These are phyloP conservation scores for Boloria selene DNA, from an alignment of 2,888 invertebrate species.

Conservation along the genomic window DNA sequence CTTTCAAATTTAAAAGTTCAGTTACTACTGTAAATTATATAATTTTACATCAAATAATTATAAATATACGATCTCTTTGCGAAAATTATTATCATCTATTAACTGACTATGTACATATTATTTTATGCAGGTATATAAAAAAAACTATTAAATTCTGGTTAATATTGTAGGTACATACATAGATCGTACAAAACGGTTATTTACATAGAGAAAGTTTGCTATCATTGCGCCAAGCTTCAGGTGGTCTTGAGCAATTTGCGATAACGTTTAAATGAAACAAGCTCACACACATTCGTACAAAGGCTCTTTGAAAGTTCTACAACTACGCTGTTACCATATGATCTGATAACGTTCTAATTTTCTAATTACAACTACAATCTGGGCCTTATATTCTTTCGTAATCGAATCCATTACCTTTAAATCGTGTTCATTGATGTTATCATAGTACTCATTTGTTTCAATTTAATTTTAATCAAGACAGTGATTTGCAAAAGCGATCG, in stretches of 20 bases:
- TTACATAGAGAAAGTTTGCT: too few relatives aligned
- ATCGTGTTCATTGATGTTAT: constrained; percentile 49
- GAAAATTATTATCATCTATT: too few relatives aligned
- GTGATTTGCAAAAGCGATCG: constrained; percentile 50
- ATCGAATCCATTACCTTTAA: constrained; percentile 45
- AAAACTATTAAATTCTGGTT: too few relatives aligned
- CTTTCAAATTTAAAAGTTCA: too few relatives aligned
- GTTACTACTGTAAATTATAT: too few relatives aligned
- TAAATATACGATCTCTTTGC: too few relatives aligned
- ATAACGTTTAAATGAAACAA: neutral
- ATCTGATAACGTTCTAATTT: constrained; percentile 31
- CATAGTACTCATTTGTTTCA: constrained; percentile 45
- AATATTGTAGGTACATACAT: too few relatives aligned
- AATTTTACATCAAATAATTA: too few relatives aligned
- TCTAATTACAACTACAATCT: constrained; percentile 33
- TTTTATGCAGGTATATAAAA: too few relatives aligned
- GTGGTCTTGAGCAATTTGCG: neutral
- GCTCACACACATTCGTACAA: neutral
- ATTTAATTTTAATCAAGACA: constrained; percentile 53
- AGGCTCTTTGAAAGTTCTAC: constrained; percentile 6
- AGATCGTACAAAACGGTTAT: too few relatives aligned
- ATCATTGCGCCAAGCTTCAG: too few relatives aligned
- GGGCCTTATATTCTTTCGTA: constrained; percentile 33
- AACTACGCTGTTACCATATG: constrained; percentile 11
- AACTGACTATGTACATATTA: too few relatives aligned